These are phyloP conservation scores for Melieria picta DNA, from an alignment of 2,888 invertebrate genomes.

Conservation along the genomic window DNA sequence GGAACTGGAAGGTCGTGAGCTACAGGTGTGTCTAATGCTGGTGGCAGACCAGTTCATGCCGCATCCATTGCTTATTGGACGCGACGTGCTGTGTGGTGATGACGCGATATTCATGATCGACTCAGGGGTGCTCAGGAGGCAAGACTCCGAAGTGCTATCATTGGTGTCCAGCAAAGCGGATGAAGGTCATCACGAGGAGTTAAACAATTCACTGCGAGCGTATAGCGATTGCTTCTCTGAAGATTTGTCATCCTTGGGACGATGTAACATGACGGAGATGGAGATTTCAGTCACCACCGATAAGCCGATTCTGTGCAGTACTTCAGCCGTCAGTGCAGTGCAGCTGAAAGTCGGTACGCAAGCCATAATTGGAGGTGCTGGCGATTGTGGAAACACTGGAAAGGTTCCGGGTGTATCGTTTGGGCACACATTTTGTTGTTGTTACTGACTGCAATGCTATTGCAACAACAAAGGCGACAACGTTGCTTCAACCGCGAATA, in stretches of 20 bases:
- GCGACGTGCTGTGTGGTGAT: constrained; percentile 35
- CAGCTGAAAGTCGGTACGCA: constrained; percentile 1
- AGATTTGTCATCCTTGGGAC: constrained; percentile 26
- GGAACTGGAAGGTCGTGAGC: background rate
- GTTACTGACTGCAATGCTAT: constrained; percentile 31
- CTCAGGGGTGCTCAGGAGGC: constrained; percentile 36
- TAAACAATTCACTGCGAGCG: constrained; percentile 20
- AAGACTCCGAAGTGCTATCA: background rate
- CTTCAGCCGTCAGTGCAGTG: constrained; percentile 16
- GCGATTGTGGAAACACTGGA: constrained; percentile 23
- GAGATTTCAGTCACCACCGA: constrained; percentile 32
- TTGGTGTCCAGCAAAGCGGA: background rate
- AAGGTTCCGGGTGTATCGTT: constrained; percentile 29
- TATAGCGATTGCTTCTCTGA: constrained; percentile 34
- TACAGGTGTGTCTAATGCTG: constrained; percentile 26
- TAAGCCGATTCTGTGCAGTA: constrained; percentile 32
- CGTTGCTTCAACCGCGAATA: constrained; percentile 5
- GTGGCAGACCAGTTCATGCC: constrained; percentile 36
- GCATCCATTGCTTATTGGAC: constrained; percentile 33
- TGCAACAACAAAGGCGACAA: background rate
- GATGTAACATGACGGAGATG: constrained; percentile 38
- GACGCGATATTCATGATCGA: constrained; percentile 30
- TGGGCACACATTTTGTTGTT: constrained; percentile 14
- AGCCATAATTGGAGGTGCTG: constrained; percentile 13
- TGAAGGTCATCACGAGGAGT: background rate